A percentile compares a stretch with the other conserved stretches of the same genome.
phyloP scores from a whole-genome alignment of 2,113 vertebrate genomes.

The Mungos mungo region DNA sequence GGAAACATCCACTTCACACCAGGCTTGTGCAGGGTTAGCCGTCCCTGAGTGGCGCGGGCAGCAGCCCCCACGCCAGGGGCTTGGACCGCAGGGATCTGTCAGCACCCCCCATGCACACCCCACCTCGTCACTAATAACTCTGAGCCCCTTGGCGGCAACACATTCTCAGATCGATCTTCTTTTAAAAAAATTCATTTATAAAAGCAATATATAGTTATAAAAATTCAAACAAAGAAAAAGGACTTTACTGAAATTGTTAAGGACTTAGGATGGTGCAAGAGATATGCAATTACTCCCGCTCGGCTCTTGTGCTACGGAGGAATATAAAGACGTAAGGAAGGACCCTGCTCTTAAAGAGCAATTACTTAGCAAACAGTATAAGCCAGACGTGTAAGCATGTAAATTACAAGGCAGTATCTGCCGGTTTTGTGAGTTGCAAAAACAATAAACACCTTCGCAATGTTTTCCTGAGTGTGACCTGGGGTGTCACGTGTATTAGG shows the following conservation, averaged over 20 bases:
- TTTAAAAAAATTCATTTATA: neutral
- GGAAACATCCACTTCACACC: neutral
- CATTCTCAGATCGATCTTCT: neutral
- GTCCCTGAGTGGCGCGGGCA: neutral
- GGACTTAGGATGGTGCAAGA: neutral
- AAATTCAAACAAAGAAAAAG: neutral
- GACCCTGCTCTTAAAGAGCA: neutral
- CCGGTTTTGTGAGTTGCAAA: neutral
- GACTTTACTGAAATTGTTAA: neutral
- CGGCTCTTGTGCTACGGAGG: neutral
- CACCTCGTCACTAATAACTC: neutral
- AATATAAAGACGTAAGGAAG: neutral
- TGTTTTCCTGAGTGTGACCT: neutral
- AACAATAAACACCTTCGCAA: neutral
- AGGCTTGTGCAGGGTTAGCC: neutral
- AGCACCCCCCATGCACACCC: neutral
- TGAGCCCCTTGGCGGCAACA: neutral
- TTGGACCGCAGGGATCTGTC: neutral
- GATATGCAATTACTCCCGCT: neutral
- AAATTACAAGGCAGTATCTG: neutral
- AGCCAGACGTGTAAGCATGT: neutral
- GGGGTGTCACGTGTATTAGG: neutral
- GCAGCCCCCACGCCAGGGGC: accelerated
- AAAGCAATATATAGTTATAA: neutral
- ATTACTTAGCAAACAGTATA: neutral